Base-by-base conservation (phyloP, 2,888 invertebrate genomes). In the Drosophila testacea region DNA sequence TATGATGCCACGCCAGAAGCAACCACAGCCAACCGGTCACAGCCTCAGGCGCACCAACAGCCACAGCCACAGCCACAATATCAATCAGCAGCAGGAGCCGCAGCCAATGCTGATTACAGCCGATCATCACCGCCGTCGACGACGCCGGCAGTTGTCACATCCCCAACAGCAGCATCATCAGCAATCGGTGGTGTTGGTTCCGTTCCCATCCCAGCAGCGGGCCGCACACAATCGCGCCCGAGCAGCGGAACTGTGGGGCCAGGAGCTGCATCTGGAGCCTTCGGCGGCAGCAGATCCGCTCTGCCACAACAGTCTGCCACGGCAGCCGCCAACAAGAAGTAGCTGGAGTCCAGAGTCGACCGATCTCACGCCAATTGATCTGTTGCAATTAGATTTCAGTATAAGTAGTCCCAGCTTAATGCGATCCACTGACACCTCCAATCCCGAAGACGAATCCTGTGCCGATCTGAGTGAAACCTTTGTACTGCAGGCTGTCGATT, bases 271-370 rank as follows among this genome's bases (percentile, higher is more conserved):
- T 69, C 77, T 88, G 86, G 89, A 85, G 34, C 75, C 71, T 41
- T 81, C 82, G 57, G 81, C 83, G 72, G 83, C 77, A 81, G 84
- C 83, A 89, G 91, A 85, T 84, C 90, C 81, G 52, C 84, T 90
- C n/a, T 91, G 92, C 75, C 91, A 86, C 91, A 92, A 93, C 92
- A 92, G 93, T 80, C 92, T 91, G 70, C 92, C 92, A 62, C 92
- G 92, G 7, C 92, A 83, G 75, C 90, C 88, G 81, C 91, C 90
- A 87, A 75, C 79, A 85, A 91, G 90, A 89, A 92, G 89, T 91
- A 92, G 88, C 69, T 87, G 80, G 77, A 77, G 79, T 78, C 84
- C 77, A 16, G 85, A 79, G 22, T 77, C 56, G 22, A 71, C 60
- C 56, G 77, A 77, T 3, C 63, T 28, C 48, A 77, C 71, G 52